These are phyloP conservation scores for Patiria pectinifera DNA, from an alignment of 53 echinoderm and acorn worm genomes.

Conservation along the genomic window DNA sequence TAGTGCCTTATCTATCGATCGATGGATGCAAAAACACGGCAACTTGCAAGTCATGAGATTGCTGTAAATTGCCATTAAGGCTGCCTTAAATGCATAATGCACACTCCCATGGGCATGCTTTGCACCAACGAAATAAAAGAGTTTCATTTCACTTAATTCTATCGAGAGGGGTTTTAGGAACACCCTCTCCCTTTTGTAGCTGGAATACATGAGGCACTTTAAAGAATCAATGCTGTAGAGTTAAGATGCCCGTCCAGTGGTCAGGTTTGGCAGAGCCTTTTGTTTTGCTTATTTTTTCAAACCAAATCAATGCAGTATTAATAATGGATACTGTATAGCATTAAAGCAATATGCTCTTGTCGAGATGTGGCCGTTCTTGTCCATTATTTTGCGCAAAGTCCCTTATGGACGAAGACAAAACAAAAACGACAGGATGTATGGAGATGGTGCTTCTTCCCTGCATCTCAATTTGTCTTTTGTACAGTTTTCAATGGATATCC, in stretches of 20 bases:
- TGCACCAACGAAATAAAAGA: constrained; percentile 6
- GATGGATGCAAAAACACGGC: neutral
- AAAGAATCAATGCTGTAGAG: constrained; percentile 38
- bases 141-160: constrained; percentile 48
- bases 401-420: no score
- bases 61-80: constrained; percentile 41
- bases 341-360: neutral
- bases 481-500: neutral
- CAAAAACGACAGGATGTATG: no score
- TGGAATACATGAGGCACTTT: constrained; percentile 21
- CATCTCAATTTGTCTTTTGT: neutral
- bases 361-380: neutral
- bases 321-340: neutral
- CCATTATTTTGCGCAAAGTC: no score
- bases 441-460: neutral
- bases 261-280: constrained; percentile 15
- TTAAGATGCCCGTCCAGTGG: constrained; percentile 8
- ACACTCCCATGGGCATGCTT: constrained; percentile 33
- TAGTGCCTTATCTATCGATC: constrained; percentile 57
- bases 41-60: constrained; percentile 33
- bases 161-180: neutral
- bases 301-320: constrained; percentile 19
- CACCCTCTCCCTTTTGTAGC: constrained; percentile 14
- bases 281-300: neutral
- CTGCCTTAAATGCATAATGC: constrained; percentile 42